A percentile compares a stretch with the other conserved stretches of the same genome.
Evolutionary conservation across 2,797 vertebrate genomes (phyloP).

Genomic region (Xerus rutilus): DNA sequence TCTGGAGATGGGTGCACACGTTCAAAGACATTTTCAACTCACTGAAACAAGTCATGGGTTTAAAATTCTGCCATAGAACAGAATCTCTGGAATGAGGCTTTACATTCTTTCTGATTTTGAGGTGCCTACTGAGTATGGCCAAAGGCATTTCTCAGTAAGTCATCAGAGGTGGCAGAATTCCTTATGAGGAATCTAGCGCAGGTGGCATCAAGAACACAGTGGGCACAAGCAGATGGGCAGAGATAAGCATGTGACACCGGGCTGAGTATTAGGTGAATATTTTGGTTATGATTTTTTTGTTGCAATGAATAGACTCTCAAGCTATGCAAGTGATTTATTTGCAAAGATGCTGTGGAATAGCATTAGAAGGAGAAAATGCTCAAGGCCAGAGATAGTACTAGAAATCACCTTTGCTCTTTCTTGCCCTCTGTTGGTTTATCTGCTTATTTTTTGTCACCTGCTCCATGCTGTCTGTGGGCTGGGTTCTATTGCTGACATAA

Average conservation of each 20-base stretch:
- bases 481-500: background rate
- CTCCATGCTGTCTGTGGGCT: background rate
- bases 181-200: background rate
- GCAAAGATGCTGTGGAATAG: slow-evolving; percentile 27
- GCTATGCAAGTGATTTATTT: slow-evolving; percentile 29
- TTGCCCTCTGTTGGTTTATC: background rate
- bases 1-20: slow-evolving; percentile 67
- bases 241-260: background rate
- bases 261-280: background rate
- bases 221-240: slow-evolving; percentile 31
- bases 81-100: slow-evolving; percentile 66
- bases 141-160: slow-evolving; percentile 18
- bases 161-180: background rate
- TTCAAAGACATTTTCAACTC: slow-evolving; percentile 79
- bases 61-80: slow-evolving; percentile 74
- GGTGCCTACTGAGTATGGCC: slow-evolving; percentile 49
- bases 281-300: background rate
- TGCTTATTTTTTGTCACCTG: background rate
- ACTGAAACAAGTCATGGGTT: slow-evolving; percentile 76
- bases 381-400: background rate
- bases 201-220: background rate
- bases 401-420: background rate
- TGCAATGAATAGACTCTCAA: background rate
- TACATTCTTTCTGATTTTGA: slow-evolving; percentile 60
- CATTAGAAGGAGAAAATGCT: slow-evolving; percentile 26